A percentile compares a stretch with the other conserved stretches of the same genome.
Evolutionary conservation across 2,113 vertebrate species (phyloP).

Genomic region (Mohoua ochrocephala): DNA sequence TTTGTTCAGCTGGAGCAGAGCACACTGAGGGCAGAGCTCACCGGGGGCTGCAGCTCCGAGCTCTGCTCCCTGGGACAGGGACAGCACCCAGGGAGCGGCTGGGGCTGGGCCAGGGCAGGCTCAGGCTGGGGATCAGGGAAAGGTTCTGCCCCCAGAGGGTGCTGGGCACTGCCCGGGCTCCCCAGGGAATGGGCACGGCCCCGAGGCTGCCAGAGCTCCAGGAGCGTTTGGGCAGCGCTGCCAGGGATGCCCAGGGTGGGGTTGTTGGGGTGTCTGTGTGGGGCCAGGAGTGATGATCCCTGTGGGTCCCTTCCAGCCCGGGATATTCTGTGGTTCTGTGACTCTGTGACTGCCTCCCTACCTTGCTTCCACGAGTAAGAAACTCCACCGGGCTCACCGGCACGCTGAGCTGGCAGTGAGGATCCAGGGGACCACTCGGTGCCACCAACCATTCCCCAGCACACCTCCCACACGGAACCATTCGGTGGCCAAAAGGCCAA

Average conservation of each 20-base stretch:
- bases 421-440: not conserved
- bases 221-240: not conserved
- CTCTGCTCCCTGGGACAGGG: not conserved
- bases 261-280: not conserved
- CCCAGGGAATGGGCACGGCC: not conserved
- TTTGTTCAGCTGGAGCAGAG: not conserved
- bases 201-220: not conserved
- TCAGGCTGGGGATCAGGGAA: not conserved
- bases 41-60: accelerated
- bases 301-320: not conserved
- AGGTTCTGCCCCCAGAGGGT: not conserved
- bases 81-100: not conserved
- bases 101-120: not conserved
- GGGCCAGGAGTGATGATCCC: not conserved
- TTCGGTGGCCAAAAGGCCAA: accelerated
- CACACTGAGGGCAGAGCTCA: not conserved
- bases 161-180: not conserved
- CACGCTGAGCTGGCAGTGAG: not conserved
- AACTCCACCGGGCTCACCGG: not conserved
- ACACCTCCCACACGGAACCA: not conserved
- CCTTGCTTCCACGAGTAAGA: not conserved
- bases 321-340: not conserved
- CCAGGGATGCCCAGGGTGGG: not conserved
- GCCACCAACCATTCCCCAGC: not conserved
- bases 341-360: not conserved